Evolutionary conservation across 2,797 vertebrate genomes (phyloP).

Genomic region (Staurois parvus): DNA sequence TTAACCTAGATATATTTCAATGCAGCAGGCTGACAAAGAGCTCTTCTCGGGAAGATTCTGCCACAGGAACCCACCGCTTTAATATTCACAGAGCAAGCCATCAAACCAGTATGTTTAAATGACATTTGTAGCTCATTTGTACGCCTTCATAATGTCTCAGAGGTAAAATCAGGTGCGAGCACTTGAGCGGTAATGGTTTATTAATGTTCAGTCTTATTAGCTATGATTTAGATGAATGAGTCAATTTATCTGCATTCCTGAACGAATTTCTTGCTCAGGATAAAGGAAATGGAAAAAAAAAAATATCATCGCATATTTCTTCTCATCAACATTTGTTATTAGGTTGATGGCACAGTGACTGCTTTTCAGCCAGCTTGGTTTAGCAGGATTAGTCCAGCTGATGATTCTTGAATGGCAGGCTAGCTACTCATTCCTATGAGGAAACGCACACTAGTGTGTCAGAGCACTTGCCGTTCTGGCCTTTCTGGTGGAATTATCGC

Average conservation of each 20-base stretch:
- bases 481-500: too few relatives aligned
- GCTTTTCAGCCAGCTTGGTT: too few relatives aligned
- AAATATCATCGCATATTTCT: neutral
- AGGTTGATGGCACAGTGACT: neutral
- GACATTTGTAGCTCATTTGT: conserved; percentile 14
- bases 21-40: neutral
- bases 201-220: conserved; percentile 32
- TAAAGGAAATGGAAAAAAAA: too few relatives aligned
- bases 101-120: conserved; percentile 12
- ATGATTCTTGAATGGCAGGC: neutral
- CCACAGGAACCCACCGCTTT: neutral
- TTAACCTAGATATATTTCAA: neutral
- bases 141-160: conserved; percentile 10
- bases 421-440: neutral
- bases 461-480: too few relatives aligned
- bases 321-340: neutral
- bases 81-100: conserved; percentile 14
- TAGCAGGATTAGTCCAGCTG: too few relatives aligned
- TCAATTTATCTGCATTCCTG: neutral
- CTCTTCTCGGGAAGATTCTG: conserved; percentile 1
- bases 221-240: conserved; percentile 30
- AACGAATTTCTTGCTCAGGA: too few relatives aligned
- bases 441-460: neutral
- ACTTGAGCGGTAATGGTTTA: conserved; percentile 28
- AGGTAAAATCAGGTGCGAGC: conserved; percentile 25